A percentile compares a stretch with the other conserved stretches of the same genome.
phyloP scores from a whole-genome alignment of 2,888 invertebrate genomes.

The Hydriomena furcata region DNA sequence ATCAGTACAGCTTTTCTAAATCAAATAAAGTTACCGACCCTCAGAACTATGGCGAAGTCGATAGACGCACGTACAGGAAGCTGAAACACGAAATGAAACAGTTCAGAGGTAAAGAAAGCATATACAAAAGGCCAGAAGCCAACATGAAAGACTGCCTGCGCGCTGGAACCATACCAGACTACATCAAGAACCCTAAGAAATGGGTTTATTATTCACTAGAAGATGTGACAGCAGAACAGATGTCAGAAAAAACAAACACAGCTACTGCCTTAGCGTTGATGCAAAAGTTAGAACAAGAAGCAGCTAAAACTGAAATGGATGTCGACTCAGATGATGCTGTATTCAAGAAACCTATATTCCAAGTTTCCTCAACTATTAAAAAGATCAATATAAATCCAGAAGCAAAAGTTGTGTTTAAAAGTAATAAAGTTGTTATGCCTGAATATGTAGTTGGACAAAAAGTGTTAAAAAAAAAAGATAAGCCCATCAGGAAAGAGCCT shows the following conservation, averaged over 20 bases:
- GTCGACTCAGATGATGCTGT: slow-evolving; percentile 53
- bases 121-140: slow-evolving; percentile 89
- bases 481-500: slow-evolving; percentile 44
- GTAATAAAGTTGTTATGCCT: slow-evolving; percentile 90
- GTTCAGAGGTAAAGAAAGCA: slow-evolving; percentile 89
- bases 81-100: slow-evolving; percentile 82
- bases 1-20: slow-evolving; percentile 70
- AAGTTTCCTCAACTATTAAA: slow-evolving; percentile 61
- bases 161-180: slow-evolving; percentile 65
- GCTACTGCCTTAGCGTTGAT: slow-evolving; percentile 91
- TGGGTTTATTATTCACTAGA: slow-evolving; percentile 92
- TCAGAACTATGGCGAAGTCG: slow-evolving; percentile 60
- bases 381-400: slow-evolving; percentile 40
- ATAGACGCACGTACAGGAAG: slow-evolving; percentile 62
- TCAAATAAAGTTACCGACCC: slow-evolving; percentile 55
- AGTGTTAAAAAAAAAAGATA: slow-evolving; percentile 78
- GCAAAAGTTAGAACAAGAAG: slow-evolving; percentile 85
- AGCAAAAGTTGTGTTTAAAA: slow-evolving; percentile 80
- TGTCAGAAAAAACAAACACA: slow-evolving; percentile 90
- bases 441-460: slow-evolving; percentile 89
- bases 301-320: slow-evolving; percentile 48
- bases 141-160: slow-evolving; percentile 84
- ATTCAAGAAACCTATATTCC: slow-evolving; percentile 73
- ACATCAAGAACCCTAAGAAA: slow-evolving; percentile 89
- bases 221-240: slow-evolving; percentile 89